phyloP scores from a whole-genome alignment of 1,140 invertebrate genomes.

The Hyles euphorbiae region DNA sequence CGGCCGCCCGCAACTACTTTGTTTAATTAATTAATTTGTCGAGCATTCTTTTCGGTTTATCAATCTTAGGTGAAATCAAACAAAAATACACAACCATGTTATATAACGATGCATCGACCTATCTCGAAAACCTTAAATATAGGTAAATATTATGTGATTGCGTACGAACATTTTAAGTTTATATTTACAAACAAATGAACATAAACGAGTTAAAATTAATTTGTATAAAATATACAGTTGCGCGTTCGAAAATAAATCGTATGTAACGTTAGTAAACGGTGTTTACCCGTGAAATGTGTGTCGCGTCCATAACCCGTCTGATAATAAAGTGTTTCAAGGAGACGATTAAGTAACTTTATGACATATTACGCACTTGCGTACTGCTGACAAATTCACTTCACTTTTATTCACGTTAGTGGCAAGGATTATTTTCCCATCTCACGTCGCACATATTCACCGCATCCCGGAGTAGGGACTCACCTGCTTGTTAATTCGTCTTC shows the following conservation, averaged over 20 bases:
- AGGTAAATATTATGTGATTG: too few species aligned
- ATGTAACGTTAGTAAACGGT: slow-evolving; percentile 42
- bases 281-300: slow-evolving; percentile 55
- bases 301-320: slow-evolving; percentile 58
- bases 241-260: slow-evolving; percentile 8
- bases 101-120: too few species aligned
- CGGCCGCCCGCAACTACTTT: slow-evolving; percentile 24
- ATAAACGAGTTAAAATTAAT: not conserved
- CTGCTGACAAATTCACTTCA: slow-evolving; percentile 13
- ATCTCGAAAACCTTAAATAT: not conserved
- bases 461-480: not conserved
- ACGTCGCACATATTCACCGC: not conserved
- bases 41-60: slow-evolving; percentile 31
- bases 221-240: not conserved
- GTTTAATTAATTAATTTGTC: slow-evolving; percentile 45
- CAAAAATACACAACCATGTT: not conserved
- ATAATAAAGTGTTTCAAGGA: slow-evolving; percentile 69
- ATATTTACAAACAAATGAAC: too few species aligned
- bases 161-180: too few species aligned
- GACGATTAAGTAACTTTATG: slow-evolving; percentile 58
- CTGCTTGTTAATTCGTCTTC: too few species aligned
- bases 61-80: slow-evolving; percentile 10
- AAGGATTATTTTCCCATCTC: slow-evolving; percentile 14
- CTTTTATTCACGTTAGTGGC: slow-evolving; percentile 15
- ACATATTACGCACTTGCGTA: slow-evolving; percentile 27